Conservation (phyloP, 2,797 vertebrate species). For the Pelochelys cantorii region DNA sequence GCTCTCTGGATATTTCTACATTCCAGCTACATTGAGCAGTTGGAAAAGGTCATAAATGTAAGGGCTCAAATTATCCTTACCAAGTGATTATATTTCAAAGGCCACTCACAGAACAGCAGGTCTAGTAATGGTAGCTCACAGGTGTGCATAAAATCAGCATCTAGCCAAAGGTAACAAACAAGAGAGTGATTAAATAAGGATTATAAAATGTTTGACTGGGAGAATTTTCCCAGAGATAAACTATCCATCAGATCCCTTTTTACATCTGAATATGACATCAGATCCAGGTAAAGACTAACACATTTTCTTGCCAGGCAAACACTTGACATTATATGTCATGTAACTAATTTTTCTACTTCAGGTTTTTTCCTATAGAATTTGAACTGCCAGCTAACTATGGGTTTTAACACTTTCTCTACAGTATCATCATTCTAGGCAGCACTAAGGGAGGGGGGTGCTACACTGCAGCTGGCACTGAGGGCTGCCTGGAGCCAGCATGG, state of each 20-base stretch:
- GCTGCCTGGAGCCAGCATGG: no score
- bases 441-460: no score
- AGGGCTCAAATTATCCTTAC: slow-evolving; percentile 14
- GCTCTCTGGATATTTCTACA: background rate
- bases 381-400: background rate
- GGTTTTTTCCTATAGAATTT: background rate
- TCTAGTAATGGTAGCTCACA: slow-evolving; percentile 23
- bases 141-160: slow-evolving; percentile 50
- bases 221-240: slow-evolving; percentile 41
- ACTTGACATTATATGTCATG: slow-evolving; percentile 1
- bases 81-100: background rate
- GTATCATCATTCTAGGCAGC: background rate
- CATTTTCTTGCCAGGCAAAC: slow-evolving; percentile 56
- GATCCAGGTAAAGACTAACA: slow-evolving; percentile 3
- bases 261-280: background rate
- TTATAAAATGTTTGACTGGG: slow-evolving; percentile 10
- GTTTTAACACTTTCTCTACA: background rate
- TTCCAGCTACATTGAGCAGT: background rate
- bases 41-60: background rate
- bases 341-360: background rate
- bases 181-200: slow-evolving; percentile 60
- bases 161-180: slow-evolving; percentile 53
- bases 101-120: background rate
- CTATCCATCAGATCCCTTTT: slow-evolving; percentile 46
- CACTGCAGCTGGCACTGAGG: no score